phyloP scores from a whole-genome alignment of 2,888 invertebrate species.

The Drosophila lacicola region DNA sequence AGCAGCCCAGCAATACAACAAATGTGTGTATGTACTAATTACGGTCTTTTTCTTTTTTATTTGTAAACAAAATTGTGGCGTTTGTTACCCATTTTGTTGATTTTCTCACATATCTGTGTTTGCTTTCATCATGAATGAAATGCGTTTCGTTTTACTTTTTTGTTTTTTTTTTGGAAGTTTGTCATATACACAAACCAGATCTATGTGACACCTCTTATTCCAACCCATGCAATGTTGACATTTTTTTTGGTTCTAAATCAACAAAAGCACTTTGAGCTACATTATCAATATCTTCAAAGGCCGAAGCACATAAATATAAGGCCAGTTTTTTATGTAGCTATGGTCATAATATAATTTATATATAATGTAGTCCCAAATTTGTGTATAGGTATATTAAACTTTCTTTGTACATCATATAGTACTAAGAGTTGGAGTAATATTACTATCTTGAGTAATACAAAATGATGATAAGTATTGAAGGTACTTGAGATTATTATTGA shows the following conservation, averaged over 20 bases:
- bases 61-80: conserved; percentile 33
- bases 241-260: conserved; percentile 6
- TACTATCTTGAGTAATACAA: too few species aligned
- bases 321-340: background rate
- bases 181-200: conserved; percentile 18
- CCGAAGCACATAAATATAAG: background rate
- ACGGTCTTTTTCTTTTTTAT: conserved; percentile 11
- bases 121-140: conserved; percentile 39
- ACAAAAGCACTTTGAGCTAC: background rate
- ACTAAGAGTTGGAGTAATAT: too few species aligned
- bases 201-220: conserved; percentile 11
- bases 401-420: too few species aligned
- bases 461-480: background rate
- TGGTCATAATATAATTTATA: too few species aligned
- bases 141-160: conserved; percentile 7
- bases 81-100: conserved; percentile 27
- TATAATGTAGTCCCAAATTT: too few species aligned
- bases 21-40: conserved; percentile 33
- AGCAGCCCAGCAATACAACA: background rate
- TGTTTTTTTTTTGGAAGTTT: conserved; percentile 1
- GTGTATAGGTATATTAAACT: too few species aligned
- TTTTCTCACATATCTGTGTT: conserved; percentile 21
- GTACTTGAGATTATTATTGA: background rate
- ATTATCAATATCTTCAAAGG: background rate
- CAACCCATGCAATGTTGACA: conserved; percentile 6